Evolutionary conservation across 2,888 invertebrate species (phyloP).

Genomic region (Nomada fucata): DNA sequence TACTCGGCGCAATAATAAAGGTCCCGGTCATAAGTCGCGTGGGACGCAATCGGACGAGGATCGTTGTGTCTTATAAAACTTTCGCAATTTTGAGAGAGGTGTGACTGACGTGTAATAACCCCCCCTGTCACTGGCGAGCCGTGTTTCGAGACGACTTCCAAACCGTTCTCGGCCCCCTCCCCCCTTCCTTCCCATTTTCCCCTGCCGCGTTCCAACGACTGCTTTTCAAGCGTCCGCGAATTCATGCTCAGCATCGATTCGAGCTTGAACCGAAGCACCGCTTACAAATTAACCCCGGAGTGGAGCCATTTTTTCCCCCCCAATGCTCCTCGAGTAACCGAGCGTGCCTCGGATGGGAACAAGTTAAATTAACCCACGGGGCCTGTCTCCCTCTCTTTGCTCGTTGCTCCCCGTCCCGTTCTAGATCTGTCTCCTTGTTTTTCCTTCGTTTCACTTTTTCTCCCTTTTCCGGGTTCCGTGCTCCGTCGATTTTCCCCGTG

Average conservation of each 20-base stretch:
- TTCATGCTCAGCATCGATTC: slow-evolving; percentile 59
- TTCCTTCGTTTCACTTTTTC: neutral
- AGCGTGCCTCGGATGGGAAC: slow-evolving; percentile 50
- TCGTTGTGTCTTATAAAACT: slow-evolving; percentile 75
- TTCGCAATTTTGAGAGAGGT: slow-evolving; percentile 75
- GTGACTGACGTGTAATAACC: slow-evolving; percentile 78
- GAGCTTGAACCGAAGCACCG: slow-evolving; percentile 48
- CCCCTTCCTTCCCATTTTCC: neutral
- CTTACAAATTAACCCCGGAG: slow-evolving; percentile 70
- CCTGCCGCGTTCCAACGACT: neutral
- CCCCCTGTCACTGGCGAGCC: slow-evolving; percentile 54
- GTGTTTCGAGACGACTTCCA: slow-evolving; percentile 62
- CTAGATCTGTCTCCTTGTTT: neutral
- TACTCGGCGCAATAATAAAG: slow-evolving; percentile 62
- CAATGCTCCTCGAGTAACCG: slow-evolving; percentile 44
- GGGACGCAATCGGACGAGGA: slow-evolving; percentile 66
- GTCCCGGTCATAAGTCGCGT: slow-evolving; percentile 60
- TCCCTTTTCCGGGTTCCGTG: neutral
- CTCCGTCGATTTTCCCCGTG: slow-evolving; percentile 15
- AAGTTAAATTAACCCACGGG: slow-evolving; percentile 65
- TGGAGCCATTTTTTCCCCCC: slow-evolving; percentile 40
- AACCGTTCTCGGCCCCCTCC: neutral
- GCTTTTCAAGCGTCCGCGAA: slow-evolving; percentile 49
- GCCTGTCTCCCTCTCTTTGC: slow-evolving; percentile 18
- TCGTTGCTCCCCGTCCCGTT: neutral